Conservation (phyloP, 2,888 invertebrate genomes). For the Caenorhabditis zanzibari region DNA sequence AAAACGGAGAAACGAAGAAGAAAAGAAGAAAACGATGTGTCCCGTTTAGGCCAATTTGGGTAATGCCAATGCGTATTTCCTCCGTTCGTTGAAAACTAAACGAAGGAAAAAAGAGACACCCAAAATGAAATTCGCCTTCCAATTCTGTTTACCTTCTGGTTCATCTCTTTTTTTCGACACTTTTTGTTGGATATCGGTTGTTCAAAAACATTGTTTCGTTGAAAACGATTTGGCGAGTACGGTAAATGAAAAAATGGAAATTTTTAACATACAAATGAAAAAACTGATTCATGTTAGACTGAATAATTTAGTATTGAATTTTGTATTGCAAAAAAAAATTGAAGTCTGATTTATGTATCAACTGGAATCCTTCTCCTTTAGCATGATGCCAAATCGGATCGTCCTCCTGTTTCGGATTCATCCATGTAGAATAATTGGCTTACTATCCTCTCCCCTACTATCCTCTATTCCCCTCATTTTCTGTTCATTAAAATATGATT, state of each 20-base stretch:
- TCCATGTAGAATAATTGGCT: constrained; percentile 45
- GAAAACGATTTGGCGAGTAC: too few relatives aligned
- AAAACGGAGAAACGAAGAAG: constrained; percentile 4
- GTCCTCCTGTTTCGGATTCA: constrained; percentile 10
- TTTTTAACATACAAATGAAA: too few relatives aligned
- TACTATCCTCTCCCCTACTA: not conserved
- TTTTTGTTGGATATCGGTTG: not conserved
- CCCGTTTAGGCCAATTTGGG: constrained; percentile 57
- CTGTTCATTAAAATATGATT: constrained; percentile 1
- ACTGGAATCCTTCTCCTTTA: not conserved
- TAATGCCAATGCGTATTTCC: constrained; percentile 41
- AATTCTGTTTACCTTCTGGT: constrained; percentile 31
- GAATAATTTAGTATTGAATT: too few relatives aligned
- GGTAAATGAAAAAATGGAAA: too few relatives aligned
- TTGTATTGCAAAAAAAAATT: too few relatives aligned
- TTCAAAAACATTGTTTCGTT: not conserved
- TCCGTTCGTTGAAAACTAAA: constrained; percentile 32
- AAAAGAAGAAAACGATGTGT: constrained; percentile 17
- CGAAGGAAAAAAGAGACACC: constrained; percentile 8
- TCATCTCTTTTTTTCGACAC: not conserved
- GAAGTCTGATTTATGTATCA: not conserved
- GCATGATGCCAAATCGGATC: not conserved
- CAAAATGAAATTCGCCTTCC: constrained; percentile 43
- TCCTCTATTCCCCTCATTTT: not conserved
- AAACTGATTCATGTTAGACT: too few relatives aligned